Conservation (phyloP, 2,113 vertebrate genomes). For the Fregetta grallaria region DNA sequence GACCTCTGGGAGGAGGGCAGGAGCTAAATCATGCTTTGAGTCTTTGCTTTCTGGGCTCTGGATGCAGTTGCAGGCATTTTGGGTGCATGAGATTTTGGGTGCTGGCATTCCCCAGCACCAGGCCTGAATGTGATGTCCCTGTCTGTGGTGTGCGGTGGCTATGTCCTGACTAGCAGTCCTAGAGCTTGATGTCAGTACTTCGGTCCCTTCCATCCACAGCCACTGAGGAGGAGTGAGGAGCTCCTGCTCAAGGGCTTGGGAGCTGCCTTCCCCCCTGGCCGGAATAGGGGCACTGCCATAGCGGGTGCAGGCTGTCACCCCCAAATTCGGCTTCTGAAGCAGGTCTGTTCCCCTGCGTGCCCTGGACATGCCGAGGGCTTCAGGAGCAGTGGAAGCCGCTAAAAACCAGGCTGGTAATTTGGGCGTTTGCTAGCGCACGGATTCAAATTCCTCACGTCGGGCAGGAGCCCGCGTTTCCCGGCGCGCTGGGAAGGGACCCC, state of each 20-base stretch:
- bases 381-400: not conserved
- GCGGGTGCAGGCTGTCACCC: not conserved
- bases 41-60: not conserved
- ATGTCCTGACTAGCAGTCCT: not conserved
- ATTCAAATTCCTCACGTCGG: fast-evolving
- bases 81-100: not conserved
- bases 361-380: not conserved
- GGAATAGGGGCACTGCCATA: not conserved
- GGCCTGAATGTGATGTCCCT: not conserved
- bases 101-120: not conserved
- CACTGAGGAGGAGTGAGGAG: not conserved
- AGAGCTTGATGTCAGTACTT: no score
- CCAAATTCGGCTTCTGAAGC: not conserved
- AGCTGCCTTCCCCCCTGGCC: not conserved
- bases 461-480: not conserved
- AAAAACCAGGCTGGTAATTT: not conserved
- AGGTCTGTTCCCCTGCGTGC: not conserved
- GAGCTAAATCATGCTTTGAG: not conserved
- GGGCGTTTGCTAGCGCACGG: not conserved
- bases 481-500: not conserved
- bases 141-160: not conserved
- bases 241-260: not conserved
- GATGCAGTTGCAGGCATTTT: not conserved
- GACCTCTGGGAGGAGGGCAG: not conserved
- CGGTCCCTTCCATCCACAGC: not conserved